phyloP scores from a whole-genome alignment of 2,888 invertebrate genomes.

The Pyrrhia umbra region DNA sequence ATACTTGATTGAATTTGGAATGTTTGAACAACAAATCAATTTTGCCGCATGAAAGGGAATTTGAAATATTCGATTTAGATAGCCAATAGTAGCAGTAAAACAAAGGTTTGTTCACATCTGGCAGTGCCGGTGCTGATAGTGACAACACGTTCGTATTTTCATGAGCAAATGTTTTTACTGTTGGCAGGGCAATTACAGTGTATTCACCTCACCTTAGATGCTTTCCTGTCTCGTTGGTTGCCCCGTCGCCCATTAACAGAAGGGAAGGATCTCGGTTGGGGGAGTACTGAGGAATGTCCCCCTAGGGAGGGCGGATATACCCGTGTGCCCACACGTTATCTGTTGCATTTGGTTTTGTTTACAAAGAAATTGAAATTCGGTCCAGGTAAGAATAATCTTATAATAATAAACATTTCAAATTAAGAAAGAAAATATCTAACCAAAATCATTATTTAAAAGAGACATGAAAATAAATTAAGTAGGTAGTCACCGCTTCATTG shows the following conservation, averaged over 20 bases:
- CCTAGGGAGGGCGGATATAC: constrained; percentile 70
- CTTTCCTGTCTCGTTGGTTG: constrained; percentile 70
- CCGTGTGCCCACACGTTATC: constrained; percentile 20
- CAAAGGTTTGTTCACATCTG: constrained; percentile 20
- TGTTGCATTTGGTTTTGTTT: constrained; percentile 39
- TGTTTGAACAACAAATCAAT: constrained; percentile 48
- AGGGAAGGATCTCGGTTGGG: constrained; percentile 71
- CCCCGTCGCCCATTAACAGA: constrained; percentile 68
- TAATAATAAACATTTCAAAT: no score
- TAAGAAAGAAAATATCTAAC: not conserved
- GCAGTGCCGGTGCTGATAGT: constrained; percentile 10
- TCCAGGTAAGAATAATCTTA: not conserved
- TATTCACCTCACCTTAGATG: constrained; percentile 77
- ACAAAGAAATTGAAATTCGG: not conserved
- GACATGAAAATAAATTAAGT: no score
- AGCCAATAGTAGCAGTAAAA: constrained; percentile 22
- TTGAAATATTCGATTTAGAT: constrained; percentile 41
- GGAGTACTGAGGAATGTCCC: constrained; percentile 77
- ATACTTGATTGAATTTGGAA: constrained; percentile 42
- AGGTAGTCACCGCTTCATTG: no score
- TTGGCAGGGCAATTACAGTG: constrained; percentile 72
- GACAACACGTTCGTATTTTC: constrained; percentile 25
- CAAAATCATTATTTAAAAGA: not conserved
- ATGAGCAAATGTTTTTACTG: constrained; percentile 58
- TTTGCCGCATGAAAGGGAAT: constrained; percentile 32